Evolutionary conservation across 2,888 invertebrate species (phyloP).

Genomic region (Adineta ricciae): DNA sequence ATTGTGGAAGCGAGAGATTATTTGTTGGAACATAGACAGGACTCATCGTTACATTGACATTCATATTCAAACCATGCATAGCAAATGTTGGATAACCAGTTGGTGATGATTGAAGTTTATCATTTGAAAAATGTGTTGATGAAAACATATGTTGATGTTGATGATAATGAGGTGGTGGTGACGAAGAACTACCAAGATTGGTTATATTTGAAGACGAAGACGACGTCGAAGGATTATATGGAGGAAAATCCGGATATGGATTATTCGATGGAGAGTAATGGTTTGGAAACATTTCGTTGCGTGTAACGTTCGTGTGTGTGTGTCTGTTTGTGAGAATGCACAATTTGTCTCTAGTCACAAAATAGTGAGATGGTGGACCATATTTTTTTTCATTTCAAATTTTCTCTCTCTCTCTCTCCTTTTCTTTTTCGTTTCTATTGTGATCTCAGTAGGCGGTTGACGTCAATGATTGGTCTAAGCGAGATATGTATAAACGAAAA

Average conservation of each 20-base stretch:
- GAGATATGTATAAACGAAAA: neutral
- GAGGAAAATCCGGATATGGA: neutral
- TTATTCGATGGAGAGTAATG: neutral
- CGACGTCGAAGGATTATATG: neutral
- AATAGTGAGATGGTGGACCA: neutral
- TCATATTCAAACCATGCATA: constrained; percentile 8
- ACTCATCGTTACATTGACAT: constrained; percentile 5
- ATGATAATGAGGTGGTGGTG: neutral
- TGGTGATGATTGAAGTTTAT: neutral
- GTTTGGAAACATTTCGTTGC: neutral
- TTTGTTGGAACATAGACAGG: neutral
- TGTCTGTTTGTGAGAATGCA: neutral
- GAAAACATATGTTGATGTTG: neutral
- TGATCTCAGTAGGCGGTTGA: neutral
- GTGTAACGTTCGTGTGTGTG: neutral
- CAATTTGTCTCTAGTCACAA: constrained; percentile 10
- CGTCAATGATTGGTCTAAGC: neutral
- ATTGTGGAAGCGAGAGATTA: neutral
- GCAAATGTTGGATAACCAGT: neutral
- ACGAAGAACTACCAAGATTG: neutral
- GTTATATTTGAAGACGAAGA: neutral
- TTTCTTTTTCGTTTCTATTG: too few relatives aligned
- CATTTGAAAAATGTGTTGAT: neutral
- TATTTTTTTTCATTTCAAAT: neutral
- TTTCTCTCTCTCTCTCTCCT: neutral